Percentiles rank a stretch among this genome's conserved stretches.
Evolutionary conservation across 1,140 invertebrate species (phyloP).

Genomic region (Leptinotarsa undecemlineata): DNA sequence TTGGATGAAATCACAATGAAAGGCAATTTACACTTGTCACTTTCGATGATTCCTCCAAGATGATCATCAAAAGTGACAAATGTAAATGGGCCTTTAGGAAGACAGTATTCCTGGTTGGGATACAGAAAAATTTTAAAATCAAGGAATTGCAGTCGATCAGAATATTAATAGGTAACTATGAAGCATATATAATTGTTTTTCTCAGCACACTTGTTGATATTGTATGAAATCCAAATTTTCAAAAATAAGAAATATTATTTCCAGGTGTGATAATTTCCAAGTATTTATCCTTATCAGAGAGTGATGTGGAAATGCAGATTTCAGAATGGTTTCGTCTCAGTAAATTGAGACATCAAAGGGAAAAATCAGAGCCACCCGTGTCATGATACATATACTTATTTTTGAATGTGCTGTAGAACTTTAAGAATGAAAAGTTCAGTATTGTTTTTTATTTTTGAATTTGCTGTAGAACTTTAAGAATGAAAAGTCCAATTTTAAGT

Average conservation of each 20-base stretch:
- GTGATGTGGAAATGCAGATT: background rate
- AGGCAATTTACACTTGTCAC: too few species aligned
- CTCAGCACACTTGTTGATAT: conserved; percentile 7
- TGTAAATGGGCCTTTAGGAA: too few species aligned
- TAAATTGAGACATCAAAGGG: background rate
- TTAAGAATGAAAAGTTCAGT: background rate
- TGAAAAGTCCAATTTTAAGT: background rate
- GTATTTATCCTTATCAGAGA: background rate
- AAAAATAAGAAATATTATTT: conserved; percentile 1
- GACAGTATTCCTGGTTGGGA: background rate
- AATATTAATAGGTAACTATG: background rate
- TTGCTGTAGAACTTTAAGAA: background rate
- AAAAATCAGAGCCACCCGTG: background rate
- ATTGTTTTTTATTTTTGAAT: background rate
- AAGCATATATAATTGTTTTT: background rate
- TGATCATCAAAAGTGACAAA: too few species aligned
- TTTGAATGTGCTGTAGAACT: background rate
- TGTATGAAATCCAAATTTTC: conserved; percentile 6
- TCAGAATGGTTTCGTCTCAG: background rate
- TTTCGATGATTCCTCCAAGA: too few species aligned
- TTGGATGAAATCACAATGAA: too few species aligned
- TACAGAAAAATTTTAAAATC: conserved; percentile 8
- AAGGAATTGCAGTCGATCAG: background rate
- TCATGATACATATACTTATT: background rate
- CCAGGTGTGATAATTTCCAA: conserved; percentile 4